Evolutionary conservation across 1,140 invertebrate genomes (phyloP).

Genomic region (Brachionus sp.): DNA sequence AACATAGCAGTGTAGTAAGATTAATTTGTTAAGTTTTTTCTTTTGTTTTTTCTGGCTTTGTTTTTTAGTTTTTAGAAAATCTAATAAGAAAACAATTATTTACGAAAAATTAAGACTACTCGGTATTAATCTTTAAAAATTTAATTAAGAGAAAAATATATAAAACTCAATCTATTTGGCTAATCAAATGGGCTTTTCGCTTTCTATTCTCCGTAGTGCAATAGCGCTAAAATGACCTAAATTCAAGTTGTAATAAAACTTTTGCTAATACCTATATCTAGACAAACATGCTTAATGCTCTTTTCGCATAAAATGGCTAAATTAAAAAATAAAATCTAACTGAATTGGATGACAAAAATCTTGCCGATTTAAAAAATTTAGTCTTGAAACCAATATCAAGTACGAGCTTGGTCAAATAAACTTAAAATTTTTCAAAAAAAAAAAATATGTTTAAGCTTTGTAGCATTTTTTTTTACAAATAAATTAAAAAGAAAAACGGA

Average conservation of each 20-base stretch:
- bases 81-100: constrained; percentile 37
- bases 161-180: constrained; percentile 21
- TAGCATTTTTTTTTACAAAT: too few relatives aligned
- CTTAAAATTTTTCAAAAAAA: too few relatives aligned
- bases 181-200: constrained; percentile 29
- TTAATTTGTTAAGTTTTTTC: background rate
- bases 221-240: constrained; percentile 36
- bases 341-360: background rate
- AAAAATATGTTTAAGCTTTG: too few relatives aligned
- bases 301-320: constrained; percentile 14
- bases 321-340: background rate
- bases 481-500: too few relatives aligned
- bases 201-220: background rate
- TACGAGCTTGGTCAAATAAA: background rate
- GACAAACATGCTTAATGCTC: constrained; percentile 32
- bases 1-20: background rate
- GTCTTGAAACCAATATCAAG: background rate
- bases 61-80: background rate
- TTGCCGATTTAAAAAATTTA: background rate
- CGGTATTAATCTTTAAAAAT: constrained; percentile 17
- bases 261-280: constrained; percentile 37
- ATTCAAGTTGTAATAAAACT: constrained; percentile 39
- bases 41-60: background rate
- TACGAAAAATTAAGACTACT: constrained; percentile 19
- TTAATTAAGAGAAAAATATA: constrained; percentile 5